Conservation (phyloP, 2,797 vertebrate species). For the Alosa sapidissima region DNA sequence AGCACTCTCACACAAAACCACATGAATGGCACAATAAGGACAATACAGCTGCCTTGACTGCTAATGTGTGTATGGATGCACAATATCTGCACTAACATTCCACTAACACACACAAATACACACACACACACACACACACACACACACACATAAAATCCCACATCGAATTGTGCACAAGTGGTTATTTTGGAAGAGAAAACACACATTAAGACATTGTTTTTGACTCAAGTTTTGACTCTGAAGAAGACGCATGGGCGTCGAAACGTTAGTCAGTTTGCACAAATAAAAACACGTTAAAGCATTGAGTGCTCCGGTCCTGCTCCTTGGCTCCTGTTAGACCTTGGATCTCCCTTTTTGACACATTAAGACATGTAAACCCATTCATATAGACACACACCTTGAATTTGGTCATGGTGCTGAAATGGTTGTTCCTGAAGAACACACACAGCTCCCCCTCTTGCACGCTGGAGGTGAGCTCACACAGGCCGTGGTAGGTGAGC, state of each 20-base stretch:
- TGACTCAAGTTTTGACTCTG: no score
- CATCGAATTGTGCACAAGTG: no score
- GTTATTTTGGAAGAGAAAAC: not conserved
- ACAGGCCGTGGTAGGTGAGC: conserved; percentile 95
- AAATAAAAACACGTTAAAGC: no score
- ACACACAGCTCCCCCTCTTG: conserved; percentile 98
- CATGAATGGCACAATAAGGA: no score
- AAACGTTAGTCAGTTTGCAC: no score
- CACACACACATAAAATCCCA: not conserved
- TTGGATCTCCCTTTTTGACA: no score
- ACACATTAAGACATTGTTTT: not conserved
- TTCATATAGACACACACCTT: conserved; percentile 74
- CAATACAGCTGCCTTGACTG: no score
- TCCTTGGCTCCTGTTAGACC: no score
- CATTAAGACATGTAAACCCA: not conserved
- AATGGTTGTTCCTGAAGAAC: conserved; percentile 99
- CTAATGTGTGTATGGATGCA: no score
- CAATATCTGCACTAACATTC: no score
- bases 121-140: conserved; percentile 13
- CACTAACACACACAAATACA: not conserved
- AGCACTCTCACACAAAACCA: not conserved
- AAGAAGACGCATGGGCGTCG: no score
- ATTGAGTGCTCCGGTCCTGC: no score
- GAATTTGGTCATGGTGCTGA: conserved; percentile 99
- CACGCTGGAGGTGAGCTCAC: conserved; percentile 93